Base-by-base conservation (phyloP, 2,888 invertebrate species). In the Pyrrhia umbra region DNA sequence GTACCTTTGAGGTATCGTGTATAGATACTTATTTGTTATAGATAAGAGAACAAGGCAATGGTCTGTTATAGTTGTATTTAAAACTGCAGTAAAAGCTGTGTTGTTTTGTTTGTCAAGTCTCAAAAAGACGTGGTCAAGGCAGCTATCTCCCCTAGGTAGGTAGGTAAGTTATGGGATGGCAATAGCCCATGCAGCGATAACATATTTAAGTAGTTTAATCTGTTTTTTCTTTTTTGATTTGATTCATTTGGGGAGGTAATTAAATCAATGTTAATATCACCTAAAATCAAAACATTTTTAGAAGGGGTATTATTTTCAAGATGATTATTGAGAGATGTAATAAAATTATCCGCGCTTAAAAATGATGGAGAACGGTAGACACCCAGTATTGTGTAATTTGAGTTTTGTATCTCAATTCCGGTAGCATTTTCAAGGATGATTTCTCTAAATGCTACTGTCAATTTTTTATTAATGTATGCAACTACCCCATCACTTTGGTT, bases 101-200 rank as follows among this genome's bases (percentile, higher is more conserved):
- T 63, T 56, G 2, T 56, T 42, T 34, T 56, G 50, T 9, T 37
- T 50, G 1, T 55, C 50, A 13, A 62, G 43, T 16, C 25, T 62
- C 21, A 62, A 16, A n/a, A 62, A 39, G n/a, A 56, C 50, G 27
- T 62, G 62, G 49, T 57, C 63, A 40, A 63, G 58, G 58, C 64
- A 64, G 52, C 52, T 15, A 9, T 64, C 58, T 15, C 34, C 20
- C 20, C 42, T 42, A 5, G n/a, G n/a, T n/a, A n/a, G n/a, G 42
- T 42, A 20, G 42, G 27, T 27, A 46, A 25, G 45, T 25, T 46
- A 46, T 46, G 45, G 8, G 51, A 51, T 15, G 51, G 39, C 8
- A 51, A 16, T 15, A 51, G 51, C 15, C 51, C 51, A 40, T 51
- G 23, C 8, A 25, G 5, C 0, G 51, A 51, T 40, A 51, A 23